phyloP scores from a whole-genome alignment of 2,113 vertebrate genomes.

The Urocynchramus pylzowi region DNA sequence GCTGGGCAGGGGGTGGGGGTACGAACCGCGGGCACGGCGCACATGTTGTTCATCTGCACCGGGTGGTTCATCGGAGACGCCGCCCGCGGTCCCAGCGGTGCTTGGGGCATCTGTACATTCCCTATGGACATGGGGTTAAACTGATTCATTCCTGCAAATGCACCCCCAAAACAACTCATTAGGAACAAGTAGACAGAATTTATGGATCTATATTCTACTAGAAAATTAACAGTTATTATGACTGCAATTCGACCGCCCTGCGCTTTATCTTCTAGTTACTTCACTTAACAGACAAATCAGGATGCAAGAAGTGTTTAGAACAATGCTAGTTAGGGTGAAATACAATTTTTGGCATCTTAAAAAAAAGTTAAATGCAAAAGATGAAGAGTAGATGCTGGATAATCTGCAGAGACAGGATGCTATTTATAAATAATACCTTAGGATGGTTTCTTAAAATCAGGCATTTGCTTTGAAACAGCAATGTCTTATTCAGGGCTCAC shows the following conservation, averaged over 20 bases:
- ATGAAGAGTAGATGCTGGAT: not conserved
- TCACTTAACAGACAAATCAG: not conserved
- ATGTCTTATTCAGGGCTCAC: not conserved
- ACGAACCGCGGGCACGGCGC: constrained; percentile 85
- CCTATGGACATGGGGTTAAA: constrained; percentile 92
- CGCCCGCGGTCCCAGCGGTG: constrained; percentile 85
- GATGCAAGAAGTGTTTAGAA: not conserved
- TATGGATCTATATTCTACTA: not conserved
- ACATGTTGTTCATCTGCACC: constrained; percentile 90
- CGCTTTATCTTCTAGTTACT: not conserved
- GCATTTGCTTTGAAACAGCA: not conserved
- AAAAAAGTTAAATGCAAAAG: not conserved
- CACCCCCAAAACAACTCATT: constrained; percentile 66
- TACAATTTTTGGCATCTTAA: not conserved
- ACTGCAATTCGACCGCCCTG: not conserved
- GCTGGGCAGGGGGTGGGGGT: not conserved
- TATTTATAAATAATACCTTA: not conserved
- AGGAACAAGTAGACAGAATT: constrained; percentile 24
- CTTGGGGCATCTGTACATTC: constrained; percentile 89
- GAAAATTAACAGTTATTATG: not conserved
- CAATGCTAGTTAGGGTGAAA: not conserved
- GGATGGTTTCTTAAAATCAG: not conserved
- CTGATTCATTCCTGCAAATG: constrained; percentile 88
- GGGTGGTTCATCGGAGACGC: constrained; percentile 92
- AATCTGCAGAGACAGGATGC: not conserved